Base-by-base conservation (phyloP, 2,888 invertebrate genomes). In the Drosophila antonietae region DNA sequence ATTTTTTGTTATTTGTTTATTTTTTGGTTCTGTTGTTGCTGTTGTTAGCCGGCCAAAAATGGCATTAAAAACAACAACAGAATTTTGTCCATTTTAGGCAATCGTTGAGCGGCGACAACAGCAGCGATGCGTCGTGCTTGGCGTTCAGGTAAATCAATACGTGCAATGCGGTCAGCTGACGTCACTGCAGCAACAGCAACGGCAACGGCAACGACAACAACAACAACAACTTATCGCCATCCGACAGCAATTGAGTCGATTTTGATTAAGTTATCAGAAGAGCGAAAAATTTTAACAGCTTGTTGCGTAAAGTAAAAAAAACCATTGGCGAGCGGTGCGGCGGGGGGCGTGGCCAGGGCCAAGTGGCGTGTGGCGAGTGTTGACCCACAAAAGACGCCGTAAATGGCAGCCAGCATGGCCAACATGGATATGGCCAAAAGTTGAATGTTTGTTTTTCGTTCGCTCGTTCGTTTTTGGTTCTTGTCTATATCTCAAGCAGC, bases 51-150 rank as follows among this genome's bases (percentile, higher is more conserved):
- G 44, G 23, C 67, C 65, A 60, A 67, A 78, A 65, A 67, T 47
- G 75, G 66, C 76, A 71, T 64, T 72, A 71, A 70, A 77, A 55
- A 28, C 57, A 81, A 83, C 63, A 64, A 67, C 72, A 83, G 71
- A 67, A 82, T 83, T 76, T 80, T 89, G 59, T n/a, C 85, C 89
- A 88, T 86, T 88, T 86, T 66, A 68, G 85, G 85, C 74, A 72
- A 82, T 87, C 65, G 65, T 68, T 60, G 65, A 51, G 51, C 33
- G 49, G 49, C 49, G 23, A 4, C 23, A 75, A 67, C 28, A 23
- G 49, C 39, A 60, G 31, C 44, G 31, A 53, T 53, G 52, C 57
- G 39, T 52, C 58, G 39, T 46, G 55, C 52, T 53, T 56, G 31
- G 28, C 37, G 62, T 47, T 60, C 69, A 60, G 70, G 47, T 77